Evolutionary conservation across 2,888 invertebrate species (phyloP).

Genomic region (Scaptomyza parva): DNA sequence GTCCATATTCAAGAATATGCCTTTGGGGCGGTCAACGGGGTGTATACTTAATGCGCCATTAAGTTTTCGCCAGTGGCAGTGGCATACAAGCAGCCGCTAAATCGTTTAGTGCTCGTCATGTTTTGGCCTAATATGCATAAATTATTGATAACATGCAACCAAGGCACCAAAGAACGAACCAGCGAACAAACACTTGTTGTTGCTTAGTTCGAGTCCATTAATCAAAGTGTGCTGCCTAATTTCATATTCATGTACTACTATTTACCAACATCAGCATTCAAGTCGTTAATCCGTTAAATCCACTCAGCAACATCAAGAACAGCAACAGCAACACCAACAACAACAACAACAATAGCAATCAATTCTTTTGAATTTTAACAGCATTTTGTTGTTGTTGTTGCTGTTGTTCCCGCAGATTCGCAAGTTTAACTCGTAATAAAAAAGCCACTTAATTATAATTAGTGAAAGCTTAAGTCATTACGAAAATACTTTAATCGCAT

Average conservation of each 20-base stretch:
- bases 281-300: slow-evolving; percentile 15
- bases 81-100: slow-evolving; percentile 6
- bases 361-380: neutral
- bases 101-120: slow-evolving; percentile 22
- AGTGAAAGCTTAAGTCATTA: neutral
- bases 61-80: slow-evolving; percentile 10
- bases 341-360: neutral
- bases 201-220: neutral
- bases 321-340: slow-evolving; percentile 9
- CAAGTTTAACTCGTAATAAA: neutral
- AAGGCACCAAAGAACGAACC: too few relatives aligned
- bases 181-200: neutral
- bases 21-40: slow-evolving; percentile 13
- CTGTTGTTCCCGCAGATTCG: too few relatives aligned
- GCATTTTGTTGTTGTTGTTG: too few relatives aligned
- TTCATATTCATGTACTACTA: slow-evolving; percentile 22
- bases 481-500: neutral
- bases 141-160: slow-evolving; percentile 13
- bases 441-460: neutral
- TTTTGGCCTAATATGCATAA: slow-evolving; percentile 23
- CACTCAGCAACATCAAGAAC: too few relatives aligned
- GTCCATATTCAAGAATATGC: neutral
- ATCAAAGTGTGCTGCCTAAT: slow-evolving; percentile 32
- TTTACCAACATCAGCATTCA: slow-evolving; percentile 18
- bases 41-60: slow-evolving; percentile 57